Evolutionary conservation across 2,113 vertebrate genomes (phyloP), one percentile per base, ranked within the genome.

Genomic region (Pipra filicauda): DNA sequence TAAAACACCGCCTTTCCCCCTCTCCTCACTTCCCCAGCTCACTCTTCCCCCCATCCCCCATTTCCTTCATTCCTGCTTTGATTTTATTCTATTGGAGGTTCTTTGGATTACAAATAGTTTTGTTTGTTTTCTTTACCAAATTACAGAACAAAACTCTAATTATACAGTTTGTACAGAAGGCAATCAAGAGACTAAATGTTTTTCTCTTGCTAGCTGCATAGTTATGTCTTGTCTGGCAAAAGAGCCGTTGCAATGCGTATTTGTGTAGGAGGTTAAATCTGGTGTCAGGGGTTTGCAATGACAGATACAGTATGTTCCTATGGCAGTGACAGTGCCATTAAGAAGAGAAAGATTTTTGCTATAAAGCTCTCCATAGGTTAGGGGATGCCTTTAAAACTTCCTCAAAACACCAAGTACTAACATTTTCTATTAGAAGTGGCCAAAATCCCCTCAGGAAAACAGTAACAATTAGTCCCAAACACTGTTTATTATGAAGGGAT

Each of bases 51-150:
- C 13, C 48, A 10, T 23, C 19, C 28, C 16, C 28, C n/a, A n/a
- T 91, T 84, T 61, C 62, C 43, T 54, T 87, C 52, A 66, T 95
- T 94, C 59, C 64, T 85, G 61, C 77, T 82, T 95, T 95, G 95
- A 95, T 96, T 82, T 97, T 91, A 74, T 93, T 97, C 73, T 94
- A 17, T 65, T 82, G 80, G 48, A 37, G 28, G 41, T 69, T 85
- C 93, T 88, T 80, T 30, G 5, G 55, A 88, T 97, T 96, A 91
- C 97, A 94, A 81, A 95, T 90, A 59, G 9, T 70, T 93, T 93
- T 97, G 92, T 97, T 97, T 97, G 95, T 95, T 98, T 98, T 98
- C 93, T 95, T 97, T 98, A 89, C 79, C 84, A 93, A 97, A 96
- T 97, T 44, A 90, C 97, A 95, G 96, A 97, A 96, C 89, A 98